Conservation (phyloP, 64 coral and sea anemone species). For the Actinia equina region DNA sequence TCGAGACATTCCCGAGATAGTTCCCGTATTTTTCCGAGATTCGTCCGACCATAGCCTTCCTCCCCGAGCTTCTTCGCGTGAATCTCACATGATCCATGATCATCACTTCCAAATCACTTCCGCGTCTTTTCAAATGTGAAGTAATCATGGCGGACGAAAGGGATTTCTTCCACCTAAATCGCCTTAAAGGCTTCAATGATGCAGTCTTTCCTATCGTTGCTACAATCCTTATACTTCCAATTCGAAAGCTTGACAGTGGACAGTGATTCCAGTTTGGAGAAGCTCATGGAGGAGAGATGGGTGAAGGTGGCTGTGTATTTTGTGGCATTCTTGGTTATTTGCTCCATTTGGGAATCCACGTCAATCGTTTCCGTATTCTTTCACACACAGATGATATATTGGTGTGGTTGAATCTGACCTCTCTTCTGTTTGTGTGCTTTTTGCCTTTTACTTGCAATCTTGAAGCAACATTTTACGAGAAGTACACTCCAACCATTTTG, state of each 20-base stretch:
- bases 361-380: conserved; percentile 83
- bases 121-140: conserved; percentile 17
- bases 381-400: conserved; percentile 90
- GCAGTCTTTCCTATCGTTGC: conserved; percentile 96
- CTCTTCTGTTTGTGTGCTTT: conserved; percentile 88
- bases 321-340: conserved; percentile 82
- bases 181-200: conserved; percentile 92
- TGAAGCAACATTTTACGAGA: conserved; percentile 61
- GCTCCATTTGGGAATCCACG: conserved; percentile 93
- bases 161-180: conserved; percentile 83
- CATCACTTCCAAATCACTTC: neutral
- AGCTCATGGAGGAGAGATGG: conserved; percentile 56
- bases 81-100: neutral
- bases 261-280: conserved; percentile 17
- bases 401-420: conserved; percentile 89
- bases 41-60: neutral
- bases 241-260: conserved; percentile 71
- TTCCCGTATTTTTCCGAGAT: neutral
- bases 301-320: conserved; percentile 82
- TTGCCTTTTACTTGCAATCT: conserved; percentile 79
- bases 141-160: conserved; percentile 43
- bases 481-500: conserved; percentile 68
- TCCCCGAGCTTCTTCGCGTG: neutral
- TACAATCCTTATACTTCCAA: conserved; percentile 92
- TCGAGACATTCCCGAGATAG: neutral